phyloP scores from a whole-genome alignment of 2,797 vertebrate species.

The Iguana delicatissima region DNA sequence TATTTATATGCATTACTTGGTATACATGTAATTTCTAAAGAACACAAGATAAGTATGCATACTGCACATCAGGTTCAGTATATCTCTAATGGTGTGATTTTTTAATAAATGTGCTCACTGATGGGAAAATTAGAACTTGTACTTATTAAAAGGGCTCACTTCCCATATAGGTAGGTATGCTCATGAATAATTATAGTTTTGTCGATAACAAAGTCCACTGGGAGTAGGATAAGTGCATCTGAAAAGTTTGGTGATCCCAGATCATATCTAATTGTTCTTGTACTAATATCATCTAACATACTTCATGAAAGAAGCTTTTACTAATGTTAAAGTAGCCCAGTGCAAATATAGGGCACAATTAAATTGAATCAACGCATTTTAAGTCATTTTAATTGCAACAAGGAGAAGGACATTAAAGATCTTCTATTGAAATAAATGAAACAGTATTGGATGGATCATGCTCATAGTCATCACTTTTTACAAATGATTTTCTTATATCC shows the following conservation, averaged over 20 bases:
- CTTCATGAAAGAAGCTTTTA: background rate
- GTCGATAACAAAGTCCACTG: background rate
- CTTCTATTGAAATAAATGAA: background rate
- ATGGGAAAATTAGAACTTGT: background rate
- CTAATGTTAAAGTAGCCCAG: background rate
- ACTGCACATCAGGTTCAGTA: background rate
- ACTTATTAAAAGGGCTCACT: background rate
- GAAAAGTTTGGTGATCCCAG: constrained; percentile 2
- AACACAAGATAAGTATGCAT: background rate
- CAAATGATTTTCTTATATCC: too few relatives aligned
- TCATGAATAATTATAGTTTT: constrained; percentile 11
- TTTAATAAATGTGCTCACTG: constrained; percentile 26
- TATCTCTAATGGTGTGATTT: background rate
- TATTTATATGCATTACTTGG: background rate
- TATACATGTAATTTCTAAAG: background rate
- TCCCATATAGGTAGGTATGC: background rate
- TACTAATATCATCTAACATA: background rate
- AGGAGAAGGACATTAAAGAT: background rate
- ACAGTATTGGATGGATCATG: background rate
- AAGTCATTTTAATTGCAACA: background rate
- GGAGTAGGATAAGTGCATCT: background rate
- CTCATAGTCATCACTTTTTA: background rate
- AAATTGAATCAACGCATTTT: background rate
- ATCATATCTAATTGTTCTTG: background rate
- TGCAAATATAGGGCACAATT: background rate